These are phyloP conservation scores for Tachycineta bicolor DNA, from an alignment of 2,113 vertebrate species.

Conservation along the genomic window DNA sequence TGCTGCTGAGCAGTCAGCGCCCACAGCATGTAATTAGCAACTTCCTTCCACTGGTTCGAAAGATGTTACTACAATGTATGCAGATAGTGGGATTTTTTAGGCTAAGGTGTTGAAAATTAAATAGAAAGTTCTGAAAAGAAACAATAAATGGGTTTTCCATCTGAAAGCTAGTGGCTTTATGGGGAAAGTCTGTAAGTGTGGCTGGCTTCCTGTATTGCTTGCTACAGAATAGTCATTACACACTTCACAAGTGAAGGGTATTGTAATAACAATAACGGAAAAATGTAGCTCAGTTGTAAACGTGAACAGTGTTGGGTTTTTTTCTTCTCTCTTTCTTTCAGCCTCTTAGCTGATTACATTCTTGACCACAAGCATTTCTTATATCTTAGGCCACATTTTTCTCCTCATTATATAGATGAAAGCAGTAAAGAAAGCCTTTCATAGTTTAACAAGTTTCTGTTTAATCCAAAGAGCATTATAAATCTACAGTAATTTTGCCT, in stretches of 20 bases:
- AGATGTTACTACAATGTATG: not conserved
- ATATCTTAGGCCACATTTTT: not conserved
- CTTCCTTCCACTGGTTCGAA: not conserved
- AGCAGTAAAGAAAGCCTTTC: not conserved
- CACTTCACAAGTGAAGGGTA: not conserved
- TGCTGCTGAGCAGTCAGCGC: constrained; percentile 37
- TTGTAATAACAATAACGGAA: not conserved
- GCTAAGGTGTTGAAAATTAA: constrained; percentile 46
- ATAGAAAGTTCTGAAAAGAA: constrained; percentile 34
- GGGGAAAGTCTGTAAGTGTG: not conserved
- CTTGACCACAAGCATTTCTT: not conserved
- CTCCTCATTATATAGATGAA: not conserved
- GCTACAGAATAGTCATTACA: not conserved
- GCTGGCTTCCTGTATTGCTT: constrained; percentile 3
- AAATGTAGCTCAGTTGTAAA: not conserved
- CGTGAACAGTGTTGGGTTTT: not conserved
- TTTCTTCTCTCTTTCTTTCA: not conserved
- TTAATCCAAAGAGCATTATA: not conserved
- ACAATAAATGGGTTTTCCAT: not conserved
- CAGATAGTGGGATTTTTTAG: constrained; percentile 24
- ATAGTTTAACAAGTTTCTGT: not conserved
- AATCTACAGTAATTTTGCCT: not conserved
- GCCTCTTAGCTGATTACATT: not conserved
- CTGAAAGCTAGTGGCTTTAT: not conserved
- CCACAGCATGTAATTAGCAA: constrained; percentile 42